Percentiles rank a stretch among this genome's conserved stretches.
These are phyloP conservation scores for Physella acuta DNA, from an alignment of 1,140 invertebrate genomes.

Conservation along the genomic window DNA sequence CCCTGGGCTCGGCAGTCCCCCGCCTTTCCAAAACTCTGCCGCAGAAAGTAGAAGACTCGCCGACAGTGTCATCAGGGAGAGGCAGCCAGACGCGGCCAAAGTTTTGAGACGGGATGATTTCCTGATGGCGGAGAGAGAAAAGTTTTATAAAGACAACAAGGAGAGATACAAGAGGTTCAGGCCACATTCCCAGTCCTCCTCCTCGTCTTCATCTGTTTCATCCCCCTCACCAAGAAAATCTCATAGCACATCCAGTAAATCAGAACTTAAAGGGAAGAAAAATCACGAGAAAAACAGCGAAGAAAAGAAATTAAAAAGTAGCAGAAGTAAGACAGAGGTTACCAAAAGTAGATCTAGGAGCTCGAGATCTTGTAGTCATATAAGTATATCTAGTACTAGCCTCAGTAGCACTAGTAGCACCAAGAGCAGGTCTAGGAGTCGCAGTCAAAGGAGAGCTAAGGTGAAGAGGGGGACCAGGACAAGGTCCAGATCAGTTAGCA, in stretches of 20 bases:
- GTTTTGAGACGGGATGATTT: constrained; percentile 18
- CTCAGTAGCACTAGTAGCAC: no score
- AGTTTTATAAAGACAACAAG: constrained; percentile 23
- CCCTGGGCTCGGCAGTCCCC: constrained; percentile 1
- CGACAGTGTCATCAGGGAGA: not conserved
- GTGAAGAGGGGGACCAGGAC: not conserved
- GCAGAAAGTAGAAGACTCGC: not conserved
- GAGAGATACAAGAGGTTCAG: not conserved
- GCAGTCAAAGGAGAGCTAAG: not conserved
- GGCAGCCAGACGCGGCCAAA: constrained; percentile 3
- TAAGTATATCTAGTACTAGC: no score
- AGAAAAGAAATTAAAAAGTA: no score
- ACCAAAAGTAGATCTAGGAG: no score
- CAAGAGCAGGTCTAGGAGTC: not conserved
- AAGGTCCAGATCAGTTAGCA: not conserved
- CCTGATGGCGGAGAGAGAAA: constrained; percentile 27
- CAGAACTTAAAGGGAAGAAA: not conserved
- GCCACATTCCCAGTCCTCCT: not conserved
- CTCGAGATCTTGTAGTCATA: no score
- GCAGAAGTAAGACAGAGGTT: no score
- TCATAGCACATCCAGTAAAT: no score
- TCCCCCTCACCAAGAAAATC: not conserved
- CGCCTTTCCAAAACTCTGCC: not conserved
- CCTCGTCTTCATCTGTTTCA: not conserved
- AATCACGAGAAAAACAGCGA: not conserved